These are phyloP conservation scores for Coryphaenoides rupestris DNA, from an alignment of 2,113 vertebrate genomes.

Conservation along the genomic window DNA sequence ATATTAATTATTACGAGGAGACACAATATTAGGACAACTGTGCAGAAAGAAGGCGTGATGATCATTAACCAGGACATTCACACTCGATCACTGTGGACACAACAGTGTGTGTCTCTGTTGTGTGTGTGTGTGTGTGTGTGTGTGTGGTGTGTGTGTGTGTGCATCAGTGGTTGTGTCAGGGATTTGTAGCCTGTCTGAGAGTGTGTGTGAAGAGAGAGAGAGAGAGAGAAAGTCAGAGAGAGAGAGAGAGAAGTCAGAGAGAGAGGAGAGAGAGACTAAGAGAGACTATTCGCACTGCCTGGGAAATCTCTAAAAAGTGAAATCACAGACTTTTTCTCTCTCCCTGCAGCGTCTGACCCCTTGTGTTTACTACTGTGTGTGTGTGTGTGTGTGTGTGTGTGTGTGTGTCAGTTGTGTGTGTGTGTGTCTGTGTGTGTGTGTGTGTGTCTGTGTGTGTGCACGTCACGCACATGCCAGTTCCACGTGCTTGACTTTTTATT, in stretches of 20 bases:
- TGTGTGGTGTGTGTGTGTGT: conserved; percentile 71
- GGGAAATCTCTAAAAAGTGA: background rate
- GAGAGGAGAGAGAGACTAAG: conserved; percentile 32
- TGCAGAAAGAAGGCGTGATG: no score
- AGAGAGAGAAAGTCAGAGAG: conserved; percentile 42
- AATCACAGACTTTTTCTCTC: conserved; percentile 53
- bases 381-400: conserved; percentile 1
- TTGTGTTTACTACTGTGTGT: no score
- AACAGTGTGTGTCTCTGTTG: background rate
- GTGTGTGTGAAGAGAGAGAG: no score
- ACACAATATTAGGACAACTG: no score
- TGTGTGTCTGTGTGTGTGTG: conserved; percentile 6
- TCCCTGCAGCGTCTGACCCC: conserved; percentile 26
- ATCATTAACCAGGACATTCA: no score
- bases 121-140: conserved; percentile 68
- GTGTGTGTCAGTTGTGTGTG: conserved; percentile 7
- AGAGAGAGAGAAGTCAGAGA: conserved; percentile 11
- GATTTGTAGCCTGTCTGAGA: conserved; percentile 81
- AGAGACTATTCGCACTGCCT: background rate
- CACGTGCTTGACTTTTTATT: conserved; percentile 49
- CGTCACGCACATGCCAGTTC: conserved; percentile 12
- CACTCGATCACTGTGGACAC: background rate
- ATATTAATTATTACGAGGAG: no score
- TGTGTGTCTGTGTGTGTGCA: conserved; percentile 2
- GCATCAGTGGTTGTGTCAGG: conserved; percentile 74